Evolutionary conservation across 1,140 invertebrate genomes (phyloP).

Genomic region (Bombus superbus): DNA sequence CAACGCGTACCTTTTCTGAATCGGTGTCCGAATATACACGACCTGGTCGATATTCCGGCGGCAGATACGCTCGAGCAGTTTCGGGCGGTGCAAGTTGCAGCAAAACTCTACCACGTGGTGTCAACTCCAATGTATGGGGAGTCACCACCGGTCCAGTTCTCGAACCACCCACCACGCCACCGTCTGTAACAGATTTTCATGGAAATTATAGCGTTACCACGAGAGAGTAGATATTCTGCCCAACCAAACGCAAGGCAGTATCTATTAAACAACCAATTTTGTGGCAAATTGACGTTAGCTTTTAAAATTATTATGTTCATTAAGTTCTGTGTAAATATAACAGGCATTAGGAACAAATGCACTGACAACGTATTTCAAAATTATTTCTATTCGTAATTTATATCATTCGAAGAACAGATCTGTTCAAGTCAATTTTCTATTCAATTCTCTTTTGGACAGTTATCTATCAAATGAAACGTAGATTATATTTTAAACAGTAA

Average conservation of each 20-base stretch:
- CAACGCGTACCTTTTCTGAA: slow-evolving; percentile 82
- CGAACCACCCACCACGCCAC: slow-evolving; percentile 82
- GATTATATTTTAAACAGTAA: too few relatives aligned
- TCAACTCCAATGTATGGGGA: slow-evolving; percentile 83
- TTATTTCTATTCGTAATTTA: too few relatives aligned
- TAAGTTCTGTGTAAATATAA: too few relatives aligned
- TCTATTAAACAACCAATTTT: neutral
- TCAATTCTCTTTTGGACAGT: too few relatives aligned
- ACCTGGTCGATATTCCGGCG: slow-evolving; percentile 84
- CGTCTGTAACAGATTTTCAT: slow-evolving; percentile 81
- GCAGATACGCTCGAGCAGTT: slow-evolving; percentile 83
- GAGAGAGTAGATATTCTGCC: neutral
- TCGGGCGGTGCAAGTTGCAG: slow-evolving; percentile 80
- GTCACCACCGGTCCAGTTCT: slow-evolving; percentile 83
- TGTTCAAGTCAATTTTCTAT: too few relatives aligned
- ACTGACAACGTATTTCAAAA: too few relatives aligned
- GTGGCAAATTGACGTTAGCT: too few relatives aligned
- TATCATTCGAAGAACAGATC: too few relatives aligned
- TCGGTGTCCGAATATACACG: slow-evolving; percentile 84
- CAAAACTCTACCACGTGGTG: slow-evolving; percentile 82
- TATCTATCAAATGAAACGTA: too few relatives aligned
- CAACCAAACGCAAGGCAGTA: neutral
- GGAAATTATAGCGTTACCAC: neutral
- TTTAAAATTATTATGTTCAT: too few relatives aligned
- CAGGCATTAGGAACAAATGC: too few relatives aligned